Evolutionary conservation across 1,140 invertebrate genomes (phyloP).

Genomic region (Panagrolaimus sp.): DNA sequence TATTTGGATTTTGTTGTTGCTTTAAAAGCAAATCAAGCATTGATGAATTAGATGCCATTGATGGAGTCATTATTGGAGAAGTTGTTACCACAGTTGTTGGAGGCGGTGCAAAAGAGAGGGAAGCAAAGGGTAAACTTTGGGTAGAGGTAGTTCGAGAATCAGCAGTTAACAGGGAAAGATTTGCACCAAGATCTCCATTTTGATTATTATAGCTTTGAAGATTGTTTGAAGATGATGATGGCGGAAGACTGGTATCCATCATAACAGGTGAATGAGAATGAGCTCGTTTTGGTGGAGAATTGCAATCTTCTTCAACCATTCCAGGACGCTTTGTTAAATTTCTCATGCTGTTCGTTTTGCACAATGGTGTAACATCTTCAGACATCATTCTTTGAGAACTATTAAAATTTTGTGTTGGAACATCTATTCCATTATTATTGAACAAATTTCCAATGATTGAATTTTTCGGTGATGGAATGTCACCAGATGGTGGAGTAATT

Average conservation of each 20-base stretch:
- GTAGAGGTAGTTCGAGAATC: slow-evolving; percentile 18
- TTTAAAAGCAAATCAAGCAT: slow-evolving; percentile 1
- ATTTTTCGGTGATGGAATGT: not conserved
- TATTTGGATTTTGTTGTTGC: not conserved
- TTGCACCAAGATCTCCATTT: no score
- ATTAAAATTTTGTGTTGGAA: slow-evolving; percentile 28
- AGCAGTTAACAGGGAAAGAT: slow-evolving; percentile 13
- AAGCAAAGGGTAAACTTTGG: not conserved
- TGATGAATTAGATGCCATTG: not conserved
- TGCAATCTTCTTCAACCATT: slow-evolving; percentile 6
- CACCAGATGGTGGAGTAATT: not conserved
- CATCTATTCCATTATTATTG: slow-evolving; percentile 28
- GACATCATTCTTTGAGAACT: not conserved
- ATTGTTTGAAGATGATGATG: not conserved
- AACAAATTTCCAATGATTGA: slow-evolving; percentile 18
- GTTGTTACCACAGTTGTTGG: not conserved
- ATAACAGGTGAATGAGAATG: slow-evolving; percentile 47
- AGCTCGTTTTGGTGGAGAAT: slow-evolving; percentile 41
- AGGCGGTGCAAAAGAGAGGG: not conserved
- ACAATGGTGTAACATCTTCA: slow-evolving; percentile 14
- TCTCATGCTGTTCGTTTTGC: slow-evolving; percentile 32
- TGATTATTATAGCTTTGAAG: no score
- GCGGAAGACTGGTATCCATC: slow-evolving; percentile 31
- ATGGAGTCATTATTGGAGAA: not conserved
- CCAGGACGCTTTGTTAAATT: slow-evolving; percentile 24